Conservation (phyloP, 2,888 invertebrate species). For the Brenthis hecate region DNA sequence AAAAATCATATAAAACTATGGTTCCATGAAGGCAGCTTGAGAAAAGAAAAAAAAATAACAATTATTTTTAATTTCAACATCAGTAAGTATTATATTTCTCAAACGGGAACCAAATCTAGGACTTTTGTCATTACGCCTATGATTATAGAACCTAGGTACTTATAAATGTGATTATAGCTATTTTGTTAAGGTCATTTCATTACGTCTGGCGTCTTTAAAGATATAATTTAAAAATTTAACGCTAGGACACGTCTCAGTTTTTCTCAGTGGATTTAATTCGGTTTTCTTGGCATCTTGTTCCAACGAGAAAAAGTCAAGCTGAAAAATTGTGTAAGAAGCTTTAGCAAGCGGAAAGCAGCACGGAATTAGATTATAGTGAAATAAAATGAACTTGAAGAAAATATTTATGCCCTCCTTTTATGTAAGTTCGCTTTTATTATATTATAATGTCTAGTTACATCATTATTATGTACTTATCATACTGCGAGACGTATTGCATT, state of each 20-base stretch:
- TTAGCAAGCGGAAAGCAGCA: constrained; percentile 29
- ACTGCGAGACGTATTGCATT: too few relatives aligned
- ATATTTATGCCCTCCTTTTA: constrained; percentile 22
- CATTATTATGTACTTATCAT: too few relatives aligned
- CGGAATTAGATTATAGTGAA: constrained; percentile 32
- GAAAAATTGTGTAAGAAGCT: constrained; percentile 31
- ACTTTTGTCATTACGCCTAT: not conserved
- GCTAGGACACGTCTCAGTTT: constrained; percentile 35
- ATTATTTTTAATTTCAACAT: too few relatives aligned
- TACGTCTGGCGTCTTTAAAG: constrained; percentile 18
- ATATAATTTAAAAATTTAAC: constrained; percentile 31
- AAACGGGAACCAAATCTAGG: not conserved
- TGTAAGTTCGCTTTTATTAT: constrained; percentile 20
- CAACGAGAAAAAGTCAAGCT: constrained; percentile 33
- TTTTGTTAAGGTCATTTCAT: constrained; percentile 19
- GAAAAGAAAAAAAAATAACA: too few relatives aligned
- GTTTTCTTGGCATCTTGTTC: constrained; percentile 34
- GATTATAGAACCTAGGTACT: not conserved
- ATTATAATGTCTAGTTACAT: not conserved
- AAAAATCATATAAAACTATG: too few relatives aligned
- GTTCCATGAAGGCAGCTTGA: too few relatives aligned
- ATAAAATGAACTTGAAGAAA: constrained; percentile 29
- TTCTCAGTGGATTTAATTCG: constrained; percentile 36
- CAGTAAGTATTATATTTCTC: too few relatives aligned
- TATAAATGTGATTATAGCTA: not conserved